A percentile compares a stretch with the other conserved stretches of the same genome.
phyloP scores from a whole-genome alignment of 2,888 invertebrate species.

The Microplitis manilae region DNA sequence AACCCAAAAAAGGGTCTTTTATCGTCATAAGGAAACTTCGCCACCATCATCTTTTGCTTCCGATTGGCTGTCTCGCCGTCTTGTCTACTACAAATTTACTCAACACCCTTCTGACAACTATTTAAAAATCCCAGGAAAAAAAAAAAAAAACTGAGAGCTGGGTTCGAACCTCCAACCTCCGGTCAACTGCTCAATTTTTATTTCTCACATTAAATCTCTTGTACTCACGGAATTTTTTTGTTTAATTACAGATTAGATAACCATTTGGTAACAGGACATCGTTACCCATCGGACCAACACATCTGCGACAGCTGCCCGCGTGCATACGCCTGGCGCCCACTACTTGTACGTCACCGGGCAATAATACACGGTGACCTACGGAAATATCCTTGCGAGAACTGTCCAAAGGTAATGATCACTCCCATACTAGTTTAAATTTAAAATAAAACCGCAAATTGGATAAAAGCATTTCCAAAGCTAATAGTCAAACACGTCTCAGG shows the following conservation, averaged over 20 bases:
- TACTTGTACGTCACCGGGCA: constrained; percentile 87
- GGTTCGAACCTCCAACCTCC: too few species aligned
- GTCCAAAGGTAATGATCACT: constrained; percentile 81
- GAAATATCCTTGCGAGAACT: constrained; percentile 94
- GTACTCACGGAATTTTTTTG: constrained; percentile 21
- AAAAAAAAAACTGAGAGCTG: not conserved
- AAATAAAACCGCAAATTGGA: not conserved
- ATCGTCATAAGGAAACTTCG: constrained; percentile 35
- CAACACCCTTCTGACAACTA: not conserved
- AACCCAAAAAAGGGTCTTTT: constrained; percentile 37
- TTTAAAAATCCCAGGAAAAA: not conserved
- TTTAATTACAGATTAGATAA: constrained; percentile 83
- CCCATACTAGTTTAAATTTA: not conserved
- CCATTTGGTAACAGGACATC: constrained; percentile 85
- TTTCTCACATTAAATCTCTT: constrained; percentile 14
- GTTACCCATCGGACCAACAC: constrained; percentile 84
- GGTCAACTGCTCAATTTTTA: too few species aligned
- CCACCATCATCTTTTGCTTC: constrained; percentile 57
- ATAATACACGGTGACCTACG: constrained; percentile 86
- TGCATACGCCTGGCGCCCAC: constrained; percentile 86
- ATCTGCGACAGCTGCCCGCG: constrained; percentile 89
- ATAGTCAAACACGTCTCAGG: constrained; percentile 77
- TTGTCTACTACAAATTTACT: constrained; percentile 45
- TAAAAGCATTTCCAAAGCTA: constrained; percentile 63
- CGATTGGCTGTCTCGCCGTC: constrained; percentile 47